Conservation (phyloP, 2,888 invertebrate genomes). For the Tinea trinotella region DNA sequence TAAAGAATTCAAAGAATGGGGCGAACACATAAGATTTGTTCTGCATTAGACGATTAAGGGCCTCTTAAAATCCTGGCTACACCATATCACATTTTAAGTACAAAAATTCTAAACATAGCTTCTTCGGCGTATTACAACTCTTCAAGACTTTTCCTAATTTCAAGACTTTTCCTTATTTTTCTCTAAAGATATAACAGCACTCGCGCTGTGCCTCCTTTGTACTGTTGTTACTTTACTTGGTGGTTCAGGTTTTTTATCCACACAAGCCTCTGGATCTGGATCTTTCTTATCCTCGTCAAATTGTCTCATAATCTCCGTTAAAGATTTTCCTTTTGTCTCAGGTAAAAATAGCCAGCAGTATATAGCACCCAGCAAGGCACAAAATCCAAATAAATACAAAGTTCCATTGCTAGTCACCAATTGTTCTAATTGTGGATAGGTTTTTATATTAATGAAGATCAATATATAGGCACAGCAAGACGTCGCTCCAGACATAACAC, state of each 20-base stretch:
- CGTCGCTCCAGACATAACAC: slow-evolving; percentile 79
- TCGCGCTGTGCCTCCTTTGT: slow-evolving; percentile 57
- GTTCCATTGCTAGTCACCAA: slow-evolving; percentile 74
- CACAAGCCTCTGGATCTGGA: slow-evolving; percentile 39
- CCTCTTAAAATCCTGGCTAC: no score
- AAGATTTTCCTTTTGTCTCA: slow-evolving; percentile 78
- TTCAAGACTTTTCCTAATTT: slow-evolving; percentile 31
- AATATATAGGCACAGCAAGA: slow-evolving; percentile 79
- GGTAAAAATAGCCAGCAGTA: slow-evolving; percentile 76
- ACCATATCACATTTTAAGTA: no score
- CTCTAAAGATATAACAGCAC: slow-evolving; percentile 50
- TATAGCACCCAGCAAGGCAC: slow-evolving; percentile 73
- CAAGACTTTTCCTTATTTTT: slow-evolving; percentile 41
- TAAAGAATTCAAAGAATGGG: no score
- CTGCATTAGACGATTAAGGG: no score
- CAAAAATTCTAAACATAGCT: no score
- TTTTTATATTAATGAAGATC: slow-evolving; percentile 80
- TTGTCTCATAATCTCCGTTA: slow-evolving; percentile 77
- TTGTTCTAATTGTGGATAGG: slow-evolving; percentile 75
- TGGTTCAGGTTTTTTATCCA: slow-evolving; percentile 27
- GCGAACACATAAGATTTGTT: no score
- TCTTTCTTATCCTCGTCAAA: slow-evolving; percentile 59
- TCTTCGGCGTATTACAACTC: neutral
- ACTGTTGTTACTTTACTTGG: slow-evolving; percentile 41
- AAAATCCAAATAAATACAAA: slow-evolving; percentile 74